Conservation (phyloP, 1,140 invertebrate species). For the Rhysida immarginata region DNA sequence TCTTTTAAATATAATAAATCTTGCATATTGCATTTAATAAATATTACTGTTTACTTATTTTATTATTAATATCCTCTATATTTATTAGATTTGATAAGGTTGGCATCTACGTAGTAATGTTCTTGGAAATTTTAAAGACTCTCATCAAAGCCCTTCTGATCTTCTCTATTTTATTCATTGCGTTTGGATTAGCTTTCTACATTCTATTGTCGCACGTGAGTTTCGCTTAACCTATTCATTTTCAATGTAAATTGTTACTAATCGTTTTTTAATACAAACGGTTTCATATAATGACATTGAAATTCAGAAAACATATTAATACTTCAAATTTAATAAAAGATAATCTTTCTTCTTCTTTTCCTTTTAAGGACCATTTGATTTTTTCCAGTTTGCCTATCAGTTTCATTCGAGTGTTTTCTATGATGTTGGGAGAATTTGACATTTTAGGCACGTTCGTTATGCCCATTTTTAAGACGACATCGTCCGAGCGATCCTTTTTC, state of each 20-base stretch:
- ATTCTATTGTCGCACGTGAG: conserved; percentile 9
- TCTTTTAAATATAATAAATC: no score
- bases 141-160: conserved; percentile 69
- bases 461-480: conserved; percentile 27
- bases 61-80: background rate
- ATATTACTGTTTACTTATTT: no score
- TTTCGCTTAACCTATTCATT: no score
- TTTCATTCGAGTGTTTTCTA: conserved; percentile 57
- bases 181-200: conserved; percentile 63
- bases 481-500: conserved; percentile 29
- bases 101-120: conserved; percentile 85
- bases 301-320: background rate
- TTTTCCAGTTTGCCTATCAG: conserved; percentile 58
- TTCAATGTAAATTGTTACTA: no score
- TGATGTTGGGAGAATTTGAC: conserved; percentile 63
- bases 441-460: conserved; percentile 70
- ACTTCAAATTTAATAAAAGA: background rate
- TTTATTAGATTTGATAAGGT: conserved; percentile 38
- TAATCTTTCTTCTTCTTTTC: background rate
- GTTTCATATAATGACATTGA: background rate
- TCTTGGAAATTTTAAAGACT: conserved; percentile 71
- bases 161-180: conserved; percentile 76
- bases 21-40: no score
- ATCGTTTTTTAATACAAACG: no score
- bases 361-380: conserved; percentile 47